Percentiles rank a stretch among this genome's conserved stretches.
Evolutionary conservation across 2,113 vertebrate genomes (phyloP).

Genomic region (Ailuropoda melanoleuca): DNA sequence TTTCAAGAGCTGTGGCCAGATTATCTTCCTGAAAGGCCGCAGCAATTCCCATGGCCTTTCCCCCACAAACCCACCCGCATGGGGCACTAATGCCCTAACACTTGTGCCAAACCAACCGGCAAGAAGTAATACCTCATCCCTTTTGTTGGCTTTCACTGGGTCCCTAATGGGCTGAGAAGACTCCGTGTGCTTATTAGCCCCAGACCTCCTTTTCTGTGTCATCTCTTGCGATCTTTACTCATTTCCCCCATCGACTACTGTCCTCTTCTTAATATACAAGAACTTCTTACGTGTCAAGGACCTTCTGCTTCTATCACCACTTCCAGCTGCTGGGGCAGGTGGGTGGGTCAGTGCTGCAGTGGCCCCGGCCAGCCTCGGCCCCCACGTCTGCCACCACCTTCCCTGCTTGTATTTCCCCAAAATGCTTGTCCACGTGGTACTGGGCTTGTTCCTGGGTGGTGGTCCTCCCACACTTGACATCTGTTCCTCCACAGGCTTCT

Average conservation of each 20-base stretch:
- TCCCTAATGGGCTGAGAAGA: fast-evolving
- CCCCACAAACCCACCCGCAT: background rate
- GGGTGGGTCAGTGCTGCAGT: too few relatives aligned
- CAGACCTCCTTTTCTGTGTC: fast-evolving
- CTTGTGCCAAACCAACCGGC: too few relatives aligned
- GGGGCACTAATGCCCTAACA: fast-evolving
- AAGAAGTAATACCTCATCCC: background rate
- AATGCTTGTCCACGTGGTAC: fast-evolving
- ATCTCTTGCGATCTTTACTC: background rate
- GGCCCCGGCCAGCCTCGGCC: background rate
- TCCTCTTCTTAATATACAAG: too few relatives aligned
- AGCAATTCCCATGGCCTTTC: background rate
- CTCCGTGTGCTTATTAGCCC: fast-evolving
- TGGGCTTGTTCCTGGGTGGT: background rate
- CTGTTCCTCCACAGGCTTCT: too few relatives aligned
- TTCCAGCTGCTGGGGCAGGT: background rate
- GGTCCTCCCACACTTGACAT: too few relatives aligned
- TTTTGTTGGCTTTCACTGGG: fast-evolving
- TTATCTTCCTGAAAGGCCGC: background rate
- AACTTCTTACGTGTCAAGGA: background rate
- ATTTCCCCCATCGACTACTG: background rate
- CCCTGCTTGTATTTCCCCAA: too few relatives aligned
- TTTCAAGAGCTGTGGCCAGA: background rate
- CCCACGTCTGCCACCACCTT: background rate
- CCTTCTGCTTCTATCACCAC: background rate